Evolutionary conservation across 2,888 invertebrate species (phyloP), one percentile per base, ranked within the genome.

Genomic region (Yponomeuta cagnagella): DNA sequence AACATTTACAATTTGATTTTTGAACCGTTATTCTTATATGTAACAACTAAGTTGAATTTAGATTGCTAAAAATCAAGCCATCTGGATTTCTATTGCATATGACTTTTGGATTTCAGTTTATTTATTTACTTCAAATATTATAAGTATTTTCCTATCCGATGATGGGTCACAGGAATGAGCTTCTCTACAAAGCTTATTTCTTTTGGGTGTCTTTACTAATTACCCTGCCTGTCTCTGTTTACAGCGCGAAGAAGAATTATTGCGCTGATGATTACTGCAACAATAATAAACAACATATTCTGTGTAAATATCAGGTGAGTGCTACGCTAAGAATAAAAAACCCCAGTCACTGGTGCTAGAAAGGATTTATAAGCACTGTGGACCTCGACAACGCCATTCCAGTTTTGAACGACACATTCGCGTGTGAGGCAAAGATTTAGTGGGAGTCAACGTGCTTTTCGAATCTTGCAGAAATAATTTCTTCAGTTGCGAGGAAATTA

Each of bases 271-370:
- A 78, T 68, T 78, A 76, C 76, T 88, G 87, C 73, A 78, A 78
- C 73, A 80, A 81, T 63, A 83, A 76, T 70, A 83, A 82, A 72
- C 80, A 85, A 72, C 83, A 87, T 71, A 82, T 80, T 2, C 76
- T 86, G 72, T 89, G 89, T 76, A 83, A 81, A 81, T 86, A 81
- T 76, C 79, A 76, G 82, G 89, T 88, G 37, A 48, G 65, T 58
- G 33, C 33, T 33, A 33, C 33, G 33, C 9, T 15, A 48, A 23
- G 23, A 8, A 9, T 30, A 23, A 23, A n/a, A 64, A 10, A 64
- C 23, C 52, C 33, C 33, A 33, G 23, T 33, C 33, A 33, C 23
- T 23, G 23, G 23, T 23, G 23, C 23, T 23, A 23, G 23, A 23
- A 23, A 23, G 23, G 23, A 23, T 23, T 23, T 23, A 23, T 23